Evolutionary conservation across 2,888 invertebrate genomes (phyloP), one percentile per base, ranked within the genome.

Genomic region (Serripes groenlandicus): DNA sequence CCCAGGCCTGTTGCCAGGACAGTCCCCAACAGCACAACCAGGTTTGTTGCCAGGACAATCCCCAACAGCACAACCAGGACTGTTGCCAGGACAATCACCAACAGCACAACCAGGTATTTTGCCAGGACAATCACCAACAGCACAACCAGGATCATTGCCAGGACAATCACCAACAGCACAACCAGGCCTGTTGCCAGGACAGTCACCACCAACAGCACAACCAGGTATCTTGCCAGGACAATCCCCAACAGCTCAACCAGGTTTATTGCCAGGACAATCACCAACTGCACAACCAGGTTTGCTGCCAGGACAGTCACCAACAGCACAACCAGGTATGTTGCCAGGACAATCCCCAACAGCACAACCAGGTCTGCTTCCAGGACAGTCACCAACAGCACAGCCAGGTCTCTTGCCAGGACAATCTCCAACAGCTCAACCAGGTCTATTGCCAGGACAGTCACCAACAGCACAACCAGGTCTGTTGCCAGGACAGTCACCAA

Each of bases 11-110:
- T 62, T 35, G 7, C 74, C 81, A 28, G 75, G 74, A 30, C 68
- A 81, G 23, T 75, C 85, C 34, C 86, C 90, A 72, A 84, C 86
- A 54, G 78, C 77, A n/a, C 72, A 60, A 23, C 85, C 81, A 72
- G 73, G 69, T 18, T n/a, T 75, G 7, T 62, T 32, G 32, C 28
- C 81, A 21, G 75, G 78, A 34, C 64, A 64, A 30, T 74, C 76
- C 26, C 85, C 87, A 64, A 81, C 87, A 21, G 81, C 79, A 32
- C 60, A 76, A 34, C 85, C 77, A 71, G 72, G 66, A 1, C 18
- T 71, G 26, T 35, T 35, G 23, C 66, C 66, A 49, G 75, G 58
- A 60, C 75, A 60, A 21, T 68, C 75, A 23, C 80, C 83, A 64
- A 81, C 83, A n/a, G 78, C 77, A 23, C 70, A 76, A 11, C 80